Percentiles rank a stretch among this genome's conserved stretches.
phyloP scores from a whole-genome alignment of 2,888 invertebrate species.

The Cylindroiulus punctatus region DNA sequence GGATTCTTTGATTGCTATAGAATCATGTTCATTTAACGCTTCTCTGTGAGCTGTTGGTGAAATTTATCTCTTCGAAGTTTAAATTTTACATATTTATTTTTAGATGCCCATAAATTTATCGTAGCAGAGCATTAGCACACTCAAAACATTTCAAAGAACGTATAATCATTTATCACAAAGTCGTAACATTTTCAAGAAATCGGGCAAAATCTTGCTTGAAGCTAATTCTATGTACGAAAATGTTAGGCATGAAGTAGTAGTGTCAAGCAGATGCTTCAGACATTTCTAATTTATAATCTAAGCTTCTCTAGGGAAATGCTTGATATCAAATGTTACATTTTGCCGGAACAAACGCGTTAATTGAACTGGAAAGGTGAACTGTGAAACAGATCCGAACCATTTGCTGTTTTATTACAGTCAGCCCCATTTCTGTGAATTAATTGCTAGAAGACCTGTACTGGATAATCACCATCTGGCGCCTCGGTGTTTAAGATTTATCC shows the following conservation, averaged over 20 bases:
- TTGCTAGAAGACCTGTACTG: not conserved
- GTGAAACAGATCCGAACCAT: not conserved
- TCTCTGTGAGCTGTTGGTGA: too few relatives aligned
- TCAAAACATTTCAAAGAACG: not conserved
- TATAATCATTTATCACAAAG: not conserved
- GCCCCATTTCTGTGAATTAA: not conserved
- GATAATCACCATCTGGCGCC: constrained; percentile 38
- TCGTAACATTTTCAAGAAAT: not conserved
- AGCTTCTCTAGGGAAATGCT: not conserved
- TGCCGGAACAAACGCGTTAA: not conserved
- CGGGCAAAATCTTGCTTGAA: not conserved
- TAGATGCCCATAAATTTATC: too few relatives aligned
- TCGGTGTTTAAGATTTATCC: not conserved
- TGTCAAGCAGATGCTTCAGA: not conserved
- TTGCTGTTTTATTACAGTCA: constrained; percentile 13
- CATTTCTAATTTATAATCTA: not conserved
- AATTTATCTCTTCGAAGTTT: not conserved
- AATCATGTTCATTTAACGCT: too few relatives aligned
- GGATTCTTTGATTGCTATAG: too few relatives aligned
- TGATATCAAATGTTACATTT: not conserved
- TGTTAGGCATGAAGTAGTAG: not conserved
- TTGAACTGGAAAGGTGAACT: not conserved
- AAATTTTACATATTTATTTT: not conserved
- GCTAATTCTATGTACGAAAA: not conserved
- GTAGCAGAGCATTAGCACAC: not conserved